Evolutionary conservation across 1,140 invertebrate genomes (phyloP).

Genomic region (Brachionus rubens): DNA sequence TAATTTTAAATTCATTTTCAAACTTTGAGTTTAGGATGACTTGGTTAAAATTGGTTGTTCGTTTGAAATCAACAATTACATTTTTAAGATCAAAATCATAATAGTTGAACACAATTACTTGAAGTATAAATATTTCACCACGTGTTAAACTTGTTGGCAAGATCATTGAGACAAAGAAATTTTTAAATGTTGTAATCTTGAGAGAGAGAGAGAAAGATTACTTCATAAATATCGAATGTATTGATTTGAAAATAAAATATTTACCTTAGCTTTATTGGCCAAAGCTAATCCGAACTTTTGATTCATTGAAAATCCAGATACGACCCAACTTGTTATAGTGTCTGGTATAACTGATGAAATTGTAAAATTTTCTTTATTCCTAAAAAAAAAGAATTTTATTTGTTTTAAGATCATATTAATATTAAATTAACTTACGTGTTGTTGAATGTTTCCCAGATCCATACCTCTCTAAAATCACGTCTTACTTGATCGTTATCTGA

Average conservation of each 20-base stretch:
- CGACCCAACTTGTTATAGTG: slow-evolving; percentile 84
- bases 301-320: slow-evolving; percentile 87
- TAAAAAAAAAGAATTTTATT: background rate
- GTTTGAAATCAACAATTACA: background rate
- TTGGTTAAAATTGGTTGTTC: background rate
- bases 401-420: no score
- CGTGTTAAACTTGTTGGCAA: slow-evolving; percentile 83
- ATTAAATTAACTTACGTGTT: no score
- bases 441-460: slow-evolving; percentile 41
- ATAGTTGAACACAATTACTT: slow-evolving; percentile 89
- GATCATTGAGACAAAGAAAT: slow-evolving; percentile 79
- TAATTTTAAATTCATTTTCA: background rate
- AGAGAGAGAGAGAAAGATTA: slow-evolving; percentile 50
- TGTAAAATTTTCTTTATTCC: slow-evolving; percentile 1
- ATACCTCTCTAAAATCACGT: slow-evolving; percentile 34
- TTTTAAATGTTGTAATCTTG: slow-evolving; percentile 79
- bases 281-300: slow-evolving; percentile 77
- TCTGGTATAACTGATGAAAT: slow-evolving; percentile 68
- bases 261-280: slow-evolving; percentile 68
- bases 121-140: slow-evolving; percentile 83
- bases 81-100: slow-evolving; percentile 31
- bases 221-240: background rate
- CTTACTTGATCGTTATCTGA: background rate
- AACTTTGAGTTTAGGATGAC: background rate
- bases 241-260: background rate